These are phyloP conservation scores for Prionace glauca DNA, from an alignment of 2,797 vertebrate species.

Conservation along the genomic window DNA sequence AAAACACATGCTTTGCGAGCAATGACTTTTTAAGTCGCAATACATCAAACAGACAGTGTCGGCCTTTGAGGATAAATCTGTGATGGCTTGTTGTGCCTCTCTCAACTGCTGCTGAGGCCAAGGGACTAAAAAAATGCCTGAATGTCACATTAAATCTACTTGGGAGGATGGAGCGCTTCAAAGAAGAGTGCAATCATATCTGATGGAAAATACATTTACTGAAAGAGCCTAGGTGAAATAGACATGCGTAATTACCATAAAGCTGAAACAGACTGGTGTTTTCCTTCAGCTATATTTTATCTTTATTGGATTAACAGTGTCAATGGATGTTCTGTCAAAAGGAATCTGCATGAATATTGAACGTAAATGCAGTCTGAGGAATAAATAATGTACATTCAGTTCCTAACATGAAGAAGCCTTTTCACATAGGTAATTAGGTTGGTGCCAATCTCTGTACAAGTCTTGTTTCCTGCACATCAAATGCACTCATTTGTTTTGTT, in stretches of 20 bases:
- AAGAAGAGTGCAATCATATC: conserved; percentile 56
- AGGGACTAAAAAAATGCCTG: conserved; percentile 54
- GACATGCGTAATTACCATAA: conserved; percentile 70
- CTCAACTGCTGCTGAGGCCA: conserved; percentile 61
- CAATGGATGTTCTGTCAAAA: conserved; percentile 73
- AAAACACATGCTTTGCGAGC: conserved; percentile 59
- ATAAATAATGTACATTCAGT: conserved; percentile 70
- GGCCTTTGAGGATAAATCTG: conserved; percentile 67
- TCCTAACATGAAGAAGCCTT: conserved; percentile 62
- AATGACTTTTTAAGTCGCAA: conserved; percentile 65
- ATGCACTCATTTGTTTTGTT: conserved; percentile 31
- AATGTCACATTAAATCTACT: conserved; percentile 56
- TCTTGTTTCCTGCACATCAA: conserved; percentile 17
- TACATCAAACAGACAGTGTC: conserved; percentile 68
- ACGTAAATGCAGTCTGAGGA: conserved; percentile 74
- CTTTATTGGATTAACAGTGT: conserved; percentile 73
- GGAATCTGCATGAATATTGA: conserved; percentile 70
- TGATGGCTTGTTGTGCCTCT: conserved; percentile 61
- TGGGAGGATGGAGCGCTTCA: conserved; percentile 62
- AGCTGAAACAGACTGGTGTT: conserved; percentile 64
- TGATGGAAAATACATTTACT: conserved; percentile 60
- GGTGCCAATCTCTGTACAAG: conserved; percentile 55
- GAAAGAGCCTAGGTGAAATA: conserved; percentile 64
- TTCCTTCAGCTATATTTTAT: conserved; percentile 67
- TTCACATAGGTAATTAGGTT: conserved; percentile 67